Base-by-base conservation (phyloP, 2,113 vertebrate genomes). In the Nyctibius bracteatus region DNA sequence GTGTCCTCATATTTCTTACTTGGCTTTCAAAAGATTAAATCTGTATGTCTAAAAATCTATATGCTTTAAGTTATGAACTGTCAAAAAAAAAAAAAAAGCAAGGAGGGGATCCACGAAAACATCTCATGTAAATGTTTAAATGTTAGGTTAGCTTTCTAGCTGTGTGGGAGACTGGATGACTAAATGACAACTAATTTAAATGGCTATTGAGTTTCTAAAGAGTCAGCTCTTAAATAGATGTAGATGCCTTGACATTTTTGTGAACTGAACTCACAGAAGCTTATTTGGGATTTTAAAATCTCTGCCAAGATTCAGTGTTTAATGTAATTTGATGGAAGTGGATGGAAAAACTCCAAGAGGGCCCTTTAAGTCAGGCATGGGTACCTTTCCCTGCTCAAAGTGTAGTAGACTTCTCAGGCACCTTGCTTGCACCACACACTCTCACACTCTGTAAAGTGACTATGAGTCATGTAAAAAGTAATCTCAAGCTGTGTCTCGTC, bases 61-160 rank as follows among this genome's bases (percentile, higher is more conserved):
- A 14, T 8, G 4, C 5, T 84, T 68, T 65, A 71, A 49, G 12
- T 28, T 25, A 44, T 1, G 6, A 4, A 28, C 13, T 65, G 5
- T 31, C 3, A n/a, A 31, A 41, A 13, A 10, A 25, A 19, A 10
- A 55, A 9, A n/a, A n/a, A 12, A n/a, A 21, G 2, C 4, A 27
- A 57, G 6, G 5, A 0, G 0, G 1, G 10, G 5, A 57, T 61
- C 5, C 27, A 44, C 44, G 24, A 77, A 72, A 90, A 61, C 23
- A 49, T 33, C 10, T 81, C 3, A 7, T 31, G 21, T 19, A 73
- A 68, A 57, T 41, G 4, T 43, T 37, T 72, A 24, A 59, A 63
- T 72, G 13, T 71, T 33, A 35, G 3, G 7, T 37, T 67, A 67
- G 3, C 5, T 78, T 87, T 27, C 15, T 75, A 46, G 5, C 17